Conservation (phyloP, 2,113 vertebrate species). For the Hylia prasina region DNA sequence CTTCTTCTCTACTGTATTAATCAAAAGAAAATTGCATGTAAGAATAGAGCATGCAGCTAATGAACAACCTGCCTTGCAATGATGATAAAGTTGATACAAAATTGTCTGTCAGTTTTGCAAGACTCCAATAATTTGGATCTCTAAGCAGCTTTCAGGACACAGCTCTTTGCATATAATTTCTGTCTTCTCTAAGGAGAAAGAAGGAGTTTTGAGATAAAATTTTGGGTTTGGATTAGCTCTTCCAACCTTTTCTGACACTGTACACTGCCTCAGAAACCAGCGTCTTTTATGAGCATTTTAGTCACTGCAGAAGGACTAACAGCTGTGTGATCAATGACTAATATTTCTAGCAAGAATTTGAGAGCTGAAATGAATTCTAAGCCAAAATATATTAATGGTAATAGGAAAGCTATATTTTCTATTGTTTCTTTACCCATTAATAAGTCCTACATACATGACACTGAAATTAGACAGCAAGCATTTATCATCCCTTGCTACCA, state of each 20-base stretch:
- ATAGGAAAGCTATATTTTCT: background rate
- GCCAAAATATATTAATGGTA: background rate
- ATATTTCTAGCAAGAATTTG: background rate
- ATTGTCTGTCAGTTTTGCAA: background rate
- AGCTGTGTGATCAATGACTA: background rate
- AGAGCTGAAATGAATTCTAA: background rate
- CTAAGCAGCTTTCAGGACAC: background rate
- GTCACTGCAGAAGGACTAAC: background rate
- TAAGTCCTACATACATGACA: background rate
- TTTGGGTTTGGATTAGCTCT: background rate
- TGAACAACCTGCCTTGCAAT: background rate
- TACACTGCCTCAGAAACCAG: background rate
- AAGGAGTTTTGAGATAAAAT: background rate
- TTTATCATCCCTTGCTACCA: background rate
- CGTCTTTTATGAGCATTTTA: background rate
- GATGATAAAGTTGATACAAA: background rate
- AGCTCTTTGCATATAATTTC: background rate
- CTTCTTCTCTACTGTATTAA: background rate
- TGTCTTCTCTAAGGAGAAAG: background rate
- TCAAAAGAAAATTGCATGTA: background rate
- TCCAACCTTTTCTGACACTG: background rate
- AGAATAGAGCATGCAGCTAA: background rate
- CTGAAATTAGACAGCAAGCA: background rate
- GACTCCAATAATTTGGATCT: background rate
- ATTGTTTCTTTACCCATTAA: background rate